Evolutionary conservation across 2,113 vertebrate genomes (phyloP).

Genomic region (Gobiocypris rarus): DNA sequence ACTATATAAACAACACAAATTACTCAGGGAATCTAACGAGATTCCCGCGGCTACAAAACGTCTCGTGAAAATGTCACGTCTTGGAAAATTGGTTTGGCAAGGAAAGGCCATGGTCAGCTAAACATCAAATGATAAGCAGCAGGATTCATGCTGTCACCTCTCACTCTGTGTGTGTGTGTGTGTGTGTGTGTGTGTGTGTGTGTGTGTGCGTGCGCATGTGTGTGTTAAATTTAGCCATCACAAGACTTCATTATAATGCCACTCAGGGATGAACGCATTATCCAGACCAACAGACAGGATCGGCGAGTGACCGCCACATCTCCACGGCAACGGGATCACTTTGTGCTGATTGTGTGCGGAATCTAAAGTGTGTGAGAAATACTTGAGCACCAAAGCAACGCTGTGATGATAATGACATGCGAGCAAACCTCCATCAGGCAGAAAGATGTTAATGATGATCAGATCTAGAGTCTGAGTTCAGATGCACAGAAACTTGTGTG

Average conservation of each 20-base stretch:
- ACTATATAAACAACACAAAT: neutral
- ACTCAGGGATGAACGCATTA: constrained; percentile 53
- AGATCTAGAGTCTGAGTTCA: neutral
- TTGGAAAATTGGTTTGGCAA: constrained; percentile 3
- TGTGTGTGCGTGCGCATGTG: neutral
- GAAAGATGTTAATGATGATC: neutral
- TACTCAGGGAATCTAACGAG: neutral
- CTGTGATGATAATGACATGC: neutral
- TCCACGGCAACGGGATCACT: constrained; percentile 65
- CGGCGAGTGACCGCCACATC: constrained; percentile 50
- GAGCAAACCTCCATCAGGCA: neutral
- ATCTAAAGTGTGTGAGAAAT: constrained; percentile 41
- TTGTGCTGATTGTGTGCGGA: constrained; percentile 49
- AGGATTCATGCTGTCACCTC: constrained; percentile 1
- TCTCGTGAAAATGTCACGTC: constrained; percentile 11
- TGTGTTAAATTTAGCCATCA: neutral
- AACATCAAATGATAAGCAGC: neutral
- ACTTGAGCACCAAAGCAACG: neutral
- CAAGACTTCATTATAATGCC: constrained; percentile 48
- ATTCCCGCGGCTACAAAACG: neutral
- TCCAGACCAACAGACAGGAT: constrained; percentile 33
- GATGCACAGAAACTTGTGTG: neutral
- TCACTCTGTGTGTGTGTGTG: neutral
- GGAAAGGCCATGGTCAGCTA: neutral
- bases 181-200: neutral